phyloP scores from a whole-genome alignment of 2,888 invertebrate genomes.

The Drosophila kambysellisi region DNA sequence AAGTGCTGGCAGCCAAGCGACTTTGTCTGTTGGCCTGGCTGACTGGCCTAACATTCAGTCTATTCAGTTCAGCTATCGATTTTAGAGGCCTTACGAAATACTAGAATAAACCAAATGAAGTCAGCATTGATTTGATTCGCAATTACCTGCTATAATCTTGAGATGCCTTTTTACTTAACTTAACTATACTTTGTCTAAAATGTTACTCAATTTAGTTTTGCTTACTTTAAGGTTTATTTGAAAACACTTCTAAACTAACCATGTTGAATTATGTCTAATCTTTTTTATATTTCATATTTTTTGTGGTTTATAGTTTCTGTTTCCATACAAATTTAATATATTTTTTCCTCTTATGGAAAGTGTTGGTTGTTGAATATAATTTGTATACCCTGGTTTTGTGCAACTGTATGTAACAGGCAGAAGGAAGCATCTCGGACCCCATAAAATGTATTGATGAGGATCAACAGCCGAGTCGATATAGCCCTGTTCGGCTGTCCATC shows the following conservation, averaged over 20 bases:
- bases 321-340: background rate
- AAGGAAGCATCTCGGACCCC: no score
- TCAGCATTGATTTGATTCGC: background rate
- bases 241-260: background rate
- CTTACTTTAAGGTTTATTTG: background rate
- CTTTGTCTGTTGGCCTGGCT: conserved; percentile 21
- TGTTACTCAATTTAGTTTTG: no score
- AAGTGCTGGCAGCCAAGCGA: conserved; percentile 39
- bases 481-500: no score
- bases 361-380: no score
- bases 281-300: background rate
- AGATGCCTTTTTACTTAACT: background rate
- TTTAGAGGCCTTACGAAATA: conserved; percentile 42
- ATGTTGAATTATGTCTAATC: background rate
- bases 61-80: conserved; percentile 43
- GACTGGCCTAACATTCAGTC: conserved; percentile 24
- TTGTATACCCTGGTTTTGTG: no score
- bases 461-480: no score
- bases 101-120: conserved; percentile 10
- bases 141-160: background rate
- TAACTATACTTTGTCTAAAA: background rate
- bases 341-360: no score
- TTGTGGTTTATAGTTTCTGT: background rate
- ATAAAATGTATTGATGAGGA: no score
- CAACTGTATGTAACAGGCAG: no score